phyloP scores from a whole-genome alignment of 2,888 invertebrate genomes.

The Lasioglossum pauxillum region DNA sequence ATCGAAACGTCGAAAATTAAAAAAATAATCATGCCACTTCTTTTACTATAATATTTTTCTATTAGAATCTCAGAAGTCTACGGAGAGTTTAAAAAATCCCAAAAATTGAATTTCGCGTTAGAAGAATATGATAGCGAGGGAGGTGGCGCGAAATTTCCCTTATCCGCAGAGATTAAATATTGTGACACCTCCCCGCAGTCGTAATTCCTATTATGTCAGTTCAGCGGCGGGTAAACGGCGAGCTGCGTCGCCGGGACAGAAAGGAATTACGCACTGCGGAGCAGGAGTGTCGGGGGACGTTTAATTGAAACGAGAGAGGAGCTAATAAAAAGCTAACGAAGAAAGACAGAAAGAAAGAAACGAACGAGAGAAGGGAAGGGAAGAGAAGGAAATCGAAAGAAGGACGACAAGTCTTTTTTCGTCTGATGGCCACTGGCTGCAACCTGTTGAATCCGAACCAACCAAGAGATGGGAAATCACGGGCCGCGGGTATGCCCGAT shows the following conservation, averaged over 20 bases:
- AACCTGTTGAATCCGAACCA: constrained; percentile 75
- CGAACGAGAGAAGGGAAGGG: constrained; percentile 16
- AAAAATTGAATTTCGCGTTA: no score
- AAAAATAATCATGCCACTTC: no score
- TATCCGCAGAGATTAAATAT: not conserved
- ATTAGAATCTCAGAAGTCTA: no score
- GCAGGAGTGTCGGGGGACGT: constrained; percentile 42
- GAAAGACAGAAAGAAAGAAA: constrained; percentile 14
- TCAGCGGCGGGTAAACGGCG: constrained; percentile 39
- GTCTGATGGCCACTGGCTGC: constrained; percentile 67
- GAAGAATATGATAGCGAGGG: no score
- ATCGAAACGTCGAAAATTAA: no score
- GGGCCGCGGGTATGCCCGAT: constrained; percentile 33
- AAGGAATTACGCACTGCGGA: constrained; percentile 48
- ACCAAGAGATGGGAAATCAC: constrained; percentile 47
- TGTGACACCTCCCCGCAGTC: not conserved
- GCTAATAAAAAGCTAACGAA: constrained; percentile 42
- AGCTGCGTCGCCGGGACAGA: constrained; percentile 47
- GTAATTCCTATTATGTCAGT: constrained; percentile 16
- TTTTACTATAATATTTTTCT: no score
- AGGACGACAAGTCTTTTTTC: constrained; percentile 57
- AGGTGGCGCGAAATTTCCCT: not conserved
- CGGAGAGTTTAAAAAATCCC: no score
- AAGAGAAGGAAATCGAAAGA: constrained; percentile 59
- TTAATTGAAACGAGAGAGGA: constrained; percentile 64